Percentiles rank a stretch among this genome's conserved stretches.
Evolutionary conservation across 2,113 vertebrate genomes (phyloP).

Genomic region (Otolemur garnettii): DNA sequence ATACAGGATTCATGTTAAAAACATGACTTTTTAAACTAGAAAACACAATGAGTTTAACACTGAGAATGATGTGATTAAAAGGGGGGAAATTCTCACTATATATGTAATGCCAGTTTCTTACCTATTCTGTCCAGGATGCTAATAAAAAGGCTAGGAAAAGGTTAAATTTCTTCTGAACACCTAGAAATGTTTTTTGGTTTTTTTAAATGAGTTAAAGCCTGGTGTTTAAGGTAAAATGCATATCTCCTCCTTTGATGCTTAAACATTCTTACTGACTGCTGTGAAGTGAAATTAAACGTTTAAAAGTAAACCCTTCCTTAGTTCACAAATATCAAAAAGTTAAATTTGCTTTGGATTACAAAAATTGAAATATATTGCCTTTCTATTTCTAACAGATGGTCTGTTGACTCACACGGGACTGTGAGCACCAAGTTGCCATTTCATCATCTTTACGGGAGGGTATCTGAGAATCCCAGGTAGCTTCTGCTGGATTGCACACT

Average conservation of each 20-base stretch:
- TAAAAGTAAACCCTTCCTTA: constrained; percentile 42
- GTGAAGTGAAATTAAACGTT: constrained; percentile 60
- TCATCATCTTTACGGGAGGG: constrained; percentile 39
- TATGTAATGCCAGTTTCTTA: background rate
- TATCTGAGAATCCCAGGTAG: background rate
- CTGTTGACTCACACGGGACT: constrained; percentile 54
- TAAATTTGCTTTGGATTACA: constrained; percentile 45
- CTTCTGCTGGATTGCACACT: background rate
- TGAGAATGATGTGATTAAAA: background rate
- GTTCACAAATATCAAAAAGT: constrained; percentile 69
- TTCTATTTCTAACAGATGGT: constrained; percentile 59
- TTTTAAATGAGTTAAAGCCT: constrained; percentile 41
- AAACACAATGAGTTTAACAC: constrained; percentile 13
- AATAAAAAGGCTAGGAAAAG: constrained; percentile 37
- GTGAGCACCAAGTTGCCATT: background rate
- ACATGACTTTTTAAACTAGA: constrained; percentile 8
- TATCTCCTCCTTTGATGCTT: constrained; percentile 74
- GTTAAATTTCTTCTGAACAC: constrained; percentile 27
- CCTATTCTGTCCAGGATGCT: background rate
- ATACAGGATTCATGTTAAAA: background rate
- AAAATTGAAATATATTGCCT: constrained; percentile 57
- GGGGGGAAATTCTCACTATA: background rate
- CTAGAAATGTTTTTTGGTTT: background rate
- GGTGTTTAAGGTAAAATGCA: constrained; percentile 52
- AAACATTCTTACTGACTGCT: constrained; percentile 23